Conservation (phyloP, 2,113 vertebrate species). For the Bubalus kerabau region DNA sequence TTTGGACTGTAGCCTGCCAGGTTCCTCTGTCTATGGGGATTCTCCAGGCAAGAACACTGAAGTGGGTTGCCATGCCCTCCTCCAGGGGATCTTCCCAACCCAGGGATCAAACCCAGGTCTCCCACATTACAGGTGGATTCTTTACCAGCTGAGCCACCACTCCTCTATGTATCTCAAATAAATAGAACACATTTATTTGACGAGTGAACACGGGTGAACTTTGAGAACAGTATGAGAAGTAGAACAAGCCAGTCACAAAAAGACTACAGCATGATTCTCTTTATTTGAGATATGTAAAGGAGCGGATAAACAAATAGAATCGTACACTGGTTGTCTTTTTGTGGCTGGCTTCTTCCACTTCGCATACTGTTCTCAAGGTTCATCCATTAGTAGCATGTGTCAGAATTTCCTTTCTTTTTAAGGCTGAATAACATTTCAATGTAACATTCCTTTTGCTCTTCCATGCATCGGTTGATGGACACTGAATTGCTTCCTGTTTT, state of each 20-base stretch:
- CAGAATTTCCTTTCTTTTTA: background rate
- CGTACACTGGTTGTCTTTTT: background rate
- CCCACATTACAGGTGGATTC: background rate
- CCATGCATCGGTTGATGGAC: too few relatives aligned
- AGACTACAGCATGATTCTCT: background rate
- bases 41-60: background rate
- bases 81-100: background rate
- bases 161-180: background rate
- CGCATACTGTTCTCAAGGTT: background rate
- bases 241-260: background rate
- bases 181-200: background rate
- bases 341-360: background rate
- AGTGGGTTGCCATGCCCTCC: background rate
- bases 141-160: background rate
- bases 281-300: background rate
- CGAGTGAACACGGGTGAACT: background rate
- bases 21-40: background rate
- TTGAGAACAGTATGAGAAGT: background rate
- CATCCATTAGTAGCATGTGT: background rate
- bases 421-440: background rate
- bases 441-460: background rate
- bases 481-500: background rate
- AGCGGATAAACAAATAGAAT: background rate
- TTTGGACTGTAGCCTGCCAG: background rate
- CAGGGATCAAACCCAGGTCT: background rate